Evolutionary conservation across 2,797 vertebrate genomes (phyloP), one percentile per base, ranked within the genome.

Genomic region (Channallabes apus): DNA sequence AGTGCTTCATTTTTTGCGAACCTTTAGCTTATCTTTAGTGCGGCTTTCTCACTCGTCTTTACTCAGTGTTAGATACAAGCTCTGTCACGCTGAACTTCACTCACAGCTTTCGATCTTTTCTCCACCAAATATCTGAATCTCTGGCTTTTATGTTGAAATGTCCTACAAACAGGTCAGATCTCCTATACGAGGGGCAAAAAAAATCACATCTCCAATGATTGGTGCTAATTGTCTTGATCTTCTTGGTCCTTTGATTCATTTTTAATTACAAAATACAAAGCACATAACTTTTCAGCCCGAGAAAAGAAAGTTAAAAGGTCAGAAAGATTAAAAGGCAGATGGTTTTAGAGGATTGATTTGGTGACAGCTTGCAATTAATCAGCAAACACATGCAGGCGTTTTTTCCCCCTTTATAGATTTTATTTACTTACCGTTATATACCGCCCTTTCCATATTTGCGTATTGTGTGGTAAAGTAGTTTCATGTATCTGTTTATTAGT

Each of bases 201-300:
- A 71, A 46, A 58, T 14, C 78, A 11, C 22, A 11, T 64, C 61
- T 46, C 11, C 41, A 46, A 41, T 46, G 24, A 80, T 46, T 65
- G 24, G 35, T 67, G 76, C 61, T 27, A 38, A 41, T 38, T n/a
- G 22, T 79, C 35, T 46, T 46, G 59, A 80, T 80, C 35, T 64
- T 80, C 59, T 80, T 18, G 59, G 29, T 32, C 29, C 15, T 73
- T 62, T 83, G n/a, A 72, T 83, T 38, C 68, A 73, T 80, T 85
- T 71, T 61, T 84, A 61, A 79, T 71, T 11, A 46, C 20, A 68
- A 51, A 51, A 51, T 69, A 22, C 20, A n/a, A 64, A 41, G 61
- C 56, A 59, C 56, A 38, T 38, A 35, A n/a, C 4, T 61, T 71
- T 80, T 27, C 67, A 15, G 27, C 11, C 24, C 14, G 24, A 59